Base-by-base conservation (phyloP, 2,888 invertebrate genomes). In the Flabesymbios commensalis region DNA sequence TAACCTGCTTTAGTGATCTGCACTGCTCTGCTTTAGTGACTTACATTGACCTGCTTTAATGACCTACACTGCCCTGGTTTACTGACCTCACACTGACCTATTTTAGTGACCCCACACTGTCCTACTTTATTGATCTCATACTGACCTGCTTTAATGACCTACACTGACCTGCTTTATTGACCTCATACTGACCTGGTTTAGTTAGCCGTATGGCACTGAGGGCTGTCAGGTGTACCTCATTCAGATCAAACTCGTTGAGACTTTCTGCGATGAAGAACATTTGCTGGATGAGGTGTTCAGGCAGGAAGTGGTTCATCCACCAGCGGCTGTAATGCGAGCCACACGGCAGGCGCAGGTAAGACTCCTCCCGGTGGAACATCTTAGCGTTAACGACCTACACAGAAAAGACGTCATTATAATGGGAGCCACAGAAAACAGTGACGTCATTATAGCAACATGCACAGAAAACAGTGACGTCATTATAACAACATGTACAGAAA, bases 281-380 rank as follows among this genome's bases (percentile, higher is more conserved):
- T 17, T 64, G 64, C 5, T 68, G 60, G 2, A 74, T 72, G 51
- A 75, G 69, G 1, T 64, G 60, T 39, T 70, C 59, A 28, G 74
- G 74, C 4, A 79, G 64, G 43, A 78, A 73, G 26, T 65, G 57
- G 29, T 67, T 65, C 77, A 79, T 78, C 61, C 77, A 74, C 4
- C 53, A 57, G 3, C 73, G 64, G 2, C 72, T 67, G 65, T 78
- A 78, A 22, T 59, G 60, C 22, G 71, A 68, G 14, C 64, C 65
- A 33, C 70, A 67, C 10, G 69, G 64, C 26, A 78, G 55, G 26
- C 70, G 65, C 52, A 77, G 59, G 55, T 74, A 73, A 14, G 68
- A 68, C 42, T 76, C 72, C 0, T 72, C 73, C 26, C 73, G 65
- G 2, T 59, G 47, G 57, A 77, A 72, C 61, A 77, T 73, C 24